Conservation (phyloP, 2,888 invertebrate species). For the Tridacna crocea region DNA sequence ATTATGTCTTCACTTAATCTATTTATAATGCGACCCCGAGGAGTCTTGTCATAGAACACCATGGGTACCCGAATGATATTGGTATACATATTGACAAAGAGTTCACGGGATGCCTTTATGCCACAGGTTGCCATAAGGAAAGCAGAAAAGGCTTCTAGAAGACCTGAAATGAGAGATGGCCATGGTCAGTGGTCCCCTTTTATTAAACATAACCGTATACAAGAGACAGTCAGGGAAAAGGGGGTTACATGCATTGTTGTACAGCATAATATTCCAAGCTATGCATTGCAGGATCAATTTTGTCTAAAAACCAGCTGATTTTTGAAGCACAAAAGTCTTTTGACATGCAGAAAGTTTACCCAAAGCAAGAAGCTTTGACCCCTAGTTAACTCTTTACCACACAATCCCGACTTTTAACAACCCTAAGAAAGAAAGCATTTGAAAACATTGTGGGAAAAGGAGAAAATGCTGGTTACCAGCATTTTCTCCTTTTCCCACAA, state of each 20-base stretch:
- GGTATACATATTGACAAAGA: constrained; percentile 81
- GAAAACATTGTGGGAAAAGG: not conserved
- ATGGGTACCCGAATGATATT: constrained; percentile 79
- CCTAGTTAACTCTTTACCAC: too few species aligned
- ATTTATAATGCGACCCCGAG: constrained; percentile 84
- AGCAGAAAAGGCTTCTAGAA: constrained; percentile 71
- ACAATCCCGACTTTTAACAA: too few species aligned
- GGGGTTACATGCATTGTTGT: too few species aligned
- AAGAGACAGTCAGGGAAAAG: too few species aligned
- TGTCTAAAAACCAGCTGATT: too few species aligned
- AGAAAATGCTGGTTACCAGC: not conserved
- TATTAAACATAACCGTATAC: too few species aligned
- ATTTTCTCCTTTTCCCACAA: not conserved
- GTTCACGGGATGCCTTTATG: constrained; percentile 81
- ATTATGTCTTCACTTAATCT: constrained; percentile 78
- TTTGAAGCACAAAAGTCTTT: too few species aligned
- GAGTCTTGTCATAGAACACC: constrained; percentile 81
- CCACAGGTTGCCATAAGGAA: constrained; percentile 83
- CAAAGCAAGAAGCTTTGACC: not conserved
- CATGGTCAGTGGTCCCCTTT: not conserved
- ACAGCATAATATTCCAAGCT: too few species aligned
- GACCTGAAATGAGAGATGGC: constrained; percentile 68
- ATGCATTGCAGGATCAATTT: too few species aligned
- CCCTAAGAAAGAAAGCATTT: too few species aligned
- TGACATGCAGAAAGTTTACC: not conserved